Evolutionary conservation across 2,888 invertebrate genomes (phyloP).

Genomic region (Phyllotreta cruciferae): DNA sequence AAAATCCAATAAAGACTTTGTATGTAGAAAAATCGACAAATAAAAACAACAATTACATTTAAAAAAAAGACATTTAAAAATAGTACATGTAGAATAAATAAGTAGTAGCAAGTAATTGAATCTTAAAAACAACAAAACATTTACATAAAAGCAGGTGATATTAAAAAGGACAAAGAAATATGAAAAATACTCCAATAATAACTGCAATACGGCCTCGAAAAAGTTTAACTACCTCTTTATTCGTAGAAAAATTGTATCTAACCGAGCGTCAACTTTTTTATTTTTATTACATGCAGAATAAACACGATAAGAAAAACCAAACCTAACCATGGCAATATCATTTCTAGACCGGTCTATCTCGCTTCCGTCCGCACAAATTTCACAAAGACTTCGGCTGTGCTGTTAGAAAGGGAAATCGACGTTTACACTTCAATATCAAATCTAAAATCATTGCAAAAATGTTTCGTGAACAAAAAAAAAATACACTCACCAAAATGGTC

Average conservation of each 20-base stretch:
- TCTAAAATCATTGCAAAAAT: too few relatives aligned
- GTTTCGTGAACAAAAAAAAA: too few relatives aligned
- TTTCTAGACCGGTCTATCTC: slow-evolving; percentile 32
- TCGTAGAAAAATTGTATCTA: slow-evolving; percentile 29
- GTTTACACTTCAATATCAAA: slow-evolving; percentile 9
- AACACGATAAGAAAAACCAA: slow-evolving; percentile 34
- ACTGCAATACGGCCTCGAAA: slow-evolving; percentile 25
- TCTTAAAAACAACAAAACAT: too few relatives aligned
- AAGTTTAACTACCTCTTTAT: slow-evolving; percentile 34
- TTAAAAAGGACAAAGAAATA: too few relatives aligned
- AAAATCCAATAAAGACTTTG: too few relatives aligned
- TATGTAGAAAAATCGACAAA: too few relatives aligned
- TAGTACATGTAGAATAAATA: too few relatives aligned
- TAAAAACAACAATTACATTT: too few relatives aligned
- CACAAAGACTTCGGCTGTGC: slow-evolving; percentile 27
- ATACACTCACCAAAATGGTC: too few relatives aligned
- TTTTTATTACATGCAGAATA: slow-evolving; percentile 27
- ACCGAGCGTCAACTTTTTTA: slow-evolving; percentile 25
- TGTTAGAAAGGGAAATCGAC: slow-evolving; percentile 22
- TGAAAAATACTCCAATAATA: slow-evolving; percentile 12
- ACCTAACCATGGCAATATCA: slow-evolving; percentile 31
- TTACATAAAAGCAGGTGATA: too few relatives aligned
- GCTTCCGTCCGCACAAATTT: slow-evolving; percentile 31
- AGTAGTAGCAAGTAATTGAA: too few relatives aligned
- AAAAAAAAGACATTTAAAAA: too few relatives aligned